phyloP scores from a whole-genome alignment of 2,113 vertebrate species.

The Eonycteris spelaea region DNA sequence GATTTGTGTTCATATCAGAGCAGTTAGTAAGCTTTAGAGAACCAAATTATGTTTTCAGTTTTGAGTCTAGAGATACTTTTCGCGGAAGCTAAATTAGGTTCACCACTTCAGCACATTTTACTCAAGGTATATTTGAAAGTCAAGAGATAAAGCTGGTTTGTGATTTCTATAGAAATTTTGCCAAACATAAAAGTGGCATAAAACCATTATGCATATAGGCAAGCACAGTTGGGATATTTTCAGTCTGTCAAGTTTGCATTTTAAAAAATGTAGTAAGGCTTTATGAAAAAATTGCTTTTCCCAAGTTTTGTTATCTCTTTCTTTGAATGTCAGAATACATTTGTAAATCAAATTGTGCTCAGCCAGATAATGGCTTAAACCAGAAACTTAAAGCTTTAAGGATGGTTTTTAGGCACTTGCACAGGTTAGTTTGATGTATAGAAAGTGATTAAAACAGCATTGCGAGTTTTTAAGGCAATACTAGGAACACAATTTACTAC shows the following conservation, averaged over 20 bases:
- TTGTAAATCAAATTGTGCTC: conserved; percentile 71
- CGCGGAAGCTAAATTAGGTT: neutral
- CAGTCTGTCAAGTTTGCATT: conserved; percentile 50
- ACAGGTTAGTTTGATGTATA: conserved; percentile 26
- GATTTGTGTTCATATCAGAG: neutral
- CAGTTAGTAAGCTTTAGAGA: neutral
- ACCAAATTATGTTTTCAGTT: neutral
- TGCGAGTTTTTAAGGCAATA: neutral
- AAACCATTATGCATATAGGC: neutral
- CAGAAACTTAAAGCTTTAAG: conserved; percentile 28
- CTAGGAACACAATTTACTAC: neutral
- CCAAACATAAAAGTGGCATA: conserved; percentile 39
- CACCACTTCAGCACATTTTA: conserved; percentile 39
- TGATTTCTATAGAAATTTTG: conserved; percentile 56
- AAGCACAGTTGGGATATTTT: conserved; percentile 33
- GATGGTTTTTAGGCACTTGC: neutral
- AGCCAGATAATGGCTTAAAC: neutral
- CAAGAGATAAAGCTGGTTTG: conserved; percentile 30
- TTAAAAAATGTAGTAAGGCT: conserved; percentile 30
- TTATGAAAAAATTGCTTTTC: conserved; percentile 51
- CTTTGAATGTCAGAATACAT: conserved; percentile 64
- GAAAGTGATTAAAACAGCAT: conserved; percentile 43
- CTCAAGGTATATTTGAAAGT: conserved; percentile 41
- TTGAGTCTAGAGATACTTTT: neutral
- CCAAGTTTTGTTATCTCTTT: conserved; percentile 63